Conservation (phyloP, 2,113 vertebrate genomes). For the Lipotes vexillifer region DNA sequence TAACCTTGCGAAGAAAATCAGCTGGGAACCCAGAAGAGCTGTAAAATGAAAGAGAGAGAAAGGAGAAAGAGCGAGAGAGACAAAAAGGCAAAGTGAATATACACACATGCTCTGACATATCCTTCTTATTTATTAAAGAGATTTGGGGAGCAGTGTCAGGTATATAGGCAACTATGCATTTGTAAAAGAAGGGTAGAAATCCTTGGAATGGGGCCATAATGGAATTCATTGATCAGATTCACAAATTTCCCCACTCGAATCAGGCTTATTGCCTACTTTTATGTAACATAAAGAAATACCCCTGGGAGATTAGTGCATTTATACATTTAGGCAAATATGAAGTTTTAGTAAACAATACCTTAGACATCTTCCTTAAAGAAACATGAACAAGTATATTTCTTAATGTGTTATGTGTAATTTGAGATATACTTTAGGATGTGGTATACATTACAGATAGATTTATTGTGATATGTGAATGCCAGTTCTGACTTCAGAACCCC, state of each 20-base stretch:
- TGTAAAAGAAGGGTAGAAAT: conserved; percentile 76
- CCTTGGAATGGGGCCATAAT: conserved; percentile 85
- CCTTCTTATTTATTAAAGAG: conserved; percentile 86
- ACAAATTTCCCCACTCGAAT: conserved; percentile 12
- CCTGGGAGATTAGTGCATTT: conserved; percentile 25
- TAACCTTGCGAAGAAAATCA: conserved; percentile 94
- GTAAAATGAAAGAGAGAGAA: conserved; percentile 63
- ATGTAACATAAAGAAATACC: conserved; percentile 56
- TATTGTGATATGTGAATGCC: not conserved
- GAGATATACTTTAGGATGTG: not conserved
- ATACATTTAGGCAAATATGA: conserved; percentile 32
- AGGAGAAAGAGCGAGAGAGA: not conserved
- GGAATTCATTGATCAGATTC: conserved; percentile 93
- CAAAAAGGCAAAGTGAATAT: conserved; percentile 40
- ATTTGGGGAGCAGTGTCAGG: conserved; percentile 81
- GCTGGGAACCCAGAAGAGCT: conserved; percentile 85
- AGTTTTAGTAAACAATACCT: conserved; percentile 30
- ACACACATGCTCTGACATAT: conserved; percentile 46
- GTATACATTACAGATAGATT: not conserved
- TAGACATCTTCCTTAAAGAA: not conserved
- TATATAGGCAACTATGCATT: conserved; percentile 82
- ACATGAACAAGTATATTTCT: not conserved
- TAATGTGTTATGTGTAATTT: not conserved
- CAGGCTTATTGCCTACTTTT: conserved; percentile 46
- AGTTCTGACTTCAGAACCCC: not conserved